Evolutionary conservation across 2,113 vertebrate genomes (phyloP).

Genomic region (Notarius quadriscutis): DNA sequence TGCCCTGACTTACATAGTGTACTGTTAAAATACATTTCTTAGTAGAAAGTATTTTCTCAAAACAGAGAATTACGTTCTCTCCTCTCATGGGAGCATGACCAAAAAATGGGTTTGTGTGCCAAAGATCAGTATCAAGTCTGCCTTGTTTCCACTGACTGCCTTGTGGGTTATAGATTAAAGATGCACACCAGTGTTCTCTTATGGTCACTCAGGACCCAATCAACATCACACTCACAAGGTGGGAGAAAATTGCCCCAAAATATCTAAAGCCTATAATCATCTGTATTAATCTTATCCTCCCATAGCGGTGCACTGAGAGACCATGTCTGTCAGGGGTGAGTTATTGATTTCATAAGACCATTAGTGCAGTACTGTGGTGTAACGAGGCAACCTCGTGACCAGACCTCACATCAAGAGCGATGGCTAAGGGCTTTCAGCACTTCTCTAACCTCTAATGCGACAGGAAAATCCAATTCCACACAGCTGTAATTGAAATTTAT

Average conservation of each 20-base stretch:
- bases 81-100: conserved; percentile 5
- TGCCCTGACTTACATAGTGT: neutral
- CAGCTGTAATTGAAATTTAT: conserved; percentile 74
- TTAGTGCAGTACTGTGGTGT: conserved; percentile 39
- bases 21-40: neutral
- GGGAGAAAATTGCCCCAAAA: conserved; percentile 56
- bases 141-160: conserved; percentile 33
- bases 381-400: conserved; percentile 53
- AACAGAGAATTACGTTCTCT: neutral
- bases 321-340: conserved; percentile 66
- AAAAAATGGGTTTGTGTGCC: conserved; percentile 19
- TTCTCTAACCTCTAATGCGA: conserved; percentile 66
- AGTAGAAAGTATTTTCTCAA: neutral
- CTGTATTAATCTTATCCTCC: conserved; percentile 63
- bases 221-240: conserved; percentile 57
- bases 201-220: conserved; percentile 50
- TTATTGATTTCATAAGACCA: conserved; percentile 74
- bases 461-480: conserved; percentile 74
- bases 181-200: conserved; percentile 41
- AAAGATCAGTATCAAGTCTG: conserved; percentile 50
- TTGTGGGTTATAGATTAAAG: conserved; percentile 53
- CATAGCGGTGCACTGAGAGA: conserved; percentile 59
- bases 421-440: conserved; percentile 63
- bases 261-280: conserved; percentile 65
- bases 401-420: conserved; percentile 53